Evolutionary conservation across 2,888 invertebrate species (phyloP).

Genomic region (Holacanthella duospinosa): DNA sequence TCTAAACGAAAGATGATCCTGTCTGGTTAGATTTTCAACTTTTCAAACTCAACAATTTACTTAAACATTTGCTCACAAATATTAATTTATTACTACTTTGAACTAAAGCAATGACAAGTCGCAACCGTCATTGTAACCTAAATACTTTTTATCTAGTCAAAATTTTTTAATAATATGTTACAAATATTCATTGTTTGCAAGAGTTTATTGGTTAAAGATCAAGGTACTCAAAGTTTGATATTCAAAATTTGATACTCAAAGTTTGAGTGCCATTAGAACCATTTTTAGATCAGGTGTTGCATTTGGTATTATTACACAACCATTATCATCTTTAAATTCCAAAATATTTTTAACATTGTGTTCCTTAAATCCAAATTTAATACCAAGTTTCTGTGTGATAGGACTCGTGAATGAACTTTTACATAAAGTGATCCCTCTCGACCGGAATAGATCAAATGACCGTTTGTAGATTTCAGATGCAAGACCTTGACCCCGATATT

Average conservation of each 20-base stretch:
- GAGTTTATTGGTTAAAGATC: too few species aligned
- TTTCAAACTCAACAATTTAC: too few species aligned
- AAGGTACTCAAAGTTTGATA: too few species aligned
- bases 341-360: neutral
- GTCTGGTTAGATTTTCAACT: neutral
- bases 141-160: neutral
- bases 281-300: neutral
- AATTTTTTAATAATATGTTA: too few species aligned
- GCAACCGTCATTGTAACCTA: neutral
- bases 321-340: neutral
- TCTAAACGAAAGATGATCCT: neutral
- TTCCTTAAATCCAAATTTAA: slow-evolving; percentile 6
- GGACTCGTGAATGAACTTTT: slow-evolving; percentile 7
- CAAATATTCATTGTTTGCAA: too few species aligned
- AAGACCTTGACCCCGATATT: slow-evolving; percentile 3
- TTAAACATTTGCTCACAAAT: too few species aligned
- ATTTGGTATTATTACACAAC: neutral
- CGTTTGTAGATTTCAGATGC: slow-evolving; percentile 1
- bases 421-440: neutral
- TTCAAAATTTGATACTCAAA: neutral
- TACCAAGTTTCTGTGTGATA: neutral
- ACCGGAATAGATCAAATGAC: neutral
- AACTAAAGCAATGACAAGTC: too few species aligned
- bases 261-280: neutral
- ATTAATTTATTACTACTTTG: too few species aligned